Evolutionary conservation across 2,888 invertebrate species (phyloP).

Genomic region (Sthenelais limicola): DNA sequence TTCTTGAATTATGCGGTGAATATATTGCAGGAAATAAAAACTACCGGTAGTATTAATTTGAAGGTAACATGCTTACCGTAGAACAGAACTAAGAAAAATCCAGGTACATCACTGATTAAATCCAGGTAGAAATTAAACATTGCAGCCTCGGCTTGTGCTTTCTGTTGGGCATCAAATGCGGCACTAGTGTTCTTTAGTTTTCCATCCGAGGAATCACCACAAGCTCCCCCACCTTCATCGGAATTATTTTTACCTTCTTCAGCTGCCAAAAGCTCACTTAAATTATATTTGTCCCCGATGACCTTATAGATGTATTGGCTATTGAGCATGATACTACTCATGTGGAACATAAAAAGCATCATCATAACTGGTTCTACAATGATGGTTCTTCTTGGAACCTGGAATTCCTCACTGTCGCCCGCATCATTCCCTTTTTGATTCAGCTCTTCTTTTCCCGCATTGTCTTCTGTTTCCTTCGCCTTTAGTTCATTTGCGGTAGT

Average conservation of each 20-base stretch:
- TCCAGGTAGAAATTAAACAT: constrained; percentile 11
- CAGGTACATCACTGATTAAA: not conserved
- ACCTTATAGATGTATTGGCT: constrained; percentile 6
- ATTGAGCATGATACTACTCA: not conserved
- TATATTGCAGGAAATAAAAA: too few relatives aligned
- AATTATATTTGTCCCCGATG: constrained; percentile 19
- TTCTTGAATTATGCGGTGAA: too few relatives aligned
- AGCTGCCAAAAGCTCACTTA: not conserved
- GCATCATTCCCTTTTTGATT: too few relatives aligned
- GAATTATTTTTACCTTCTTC: not conserved
- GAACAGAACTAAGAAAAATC: not conserved
- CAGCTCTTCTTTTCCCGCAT: not conserved
- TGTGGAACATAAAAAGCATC: constrained; percentile 1
- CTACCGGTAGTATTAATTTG: too few relatives aligned
- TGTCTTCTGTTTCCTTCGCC: not conserved
- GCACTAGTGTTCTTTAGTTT: not conserved
- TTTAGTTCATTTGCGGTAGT: not conserved
- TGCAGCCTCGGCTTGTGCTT: constrained; percentile 8
- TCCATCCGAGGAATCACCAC: not conserved
- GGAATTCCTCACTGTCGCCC: too few relatives aligned
- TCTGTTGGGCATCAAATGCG: constrained; percentile 2
- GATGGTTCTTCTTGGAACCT: not conserved
- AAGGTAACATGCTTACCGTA: constrained; percentile 9
- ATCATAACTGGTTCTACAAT: constrained; percentile 1
- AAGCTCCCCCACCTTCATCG: not conserved